Base-by-base conservation (phyloP, 2,113 vertebrate genomes). In the Etheostoma spectabile region DNA sequence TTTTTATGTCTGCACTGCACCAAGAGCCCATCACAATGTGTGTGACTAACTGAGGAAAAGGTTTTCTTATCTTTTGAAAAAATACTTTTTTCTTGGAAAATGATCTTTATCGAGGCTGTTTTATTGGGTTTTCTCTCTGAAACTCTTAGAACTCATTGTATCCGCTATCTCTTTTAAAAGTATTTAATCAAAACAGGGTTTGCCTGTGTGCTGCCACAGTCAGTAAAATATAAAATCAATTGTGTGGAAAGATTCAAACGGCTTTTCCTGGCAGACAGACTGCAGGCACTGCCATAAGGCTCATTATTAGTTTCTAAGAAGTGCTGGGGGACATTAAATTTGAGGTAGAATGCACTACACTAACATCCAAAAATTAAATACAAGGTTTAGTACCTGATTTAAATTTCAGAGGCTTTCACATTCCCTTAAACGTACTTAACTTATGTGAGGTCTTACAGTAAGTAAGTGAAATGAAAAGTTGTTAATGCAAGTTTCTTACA, bases 101-200 rank as follows among this genome's bases (percentile, higher is more conserved):
- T 49, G 69, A 91, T 92, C 68, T 71, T 85, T 90, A 92, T 93
- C 89, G 8, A 3, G 5, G 15, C 3, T 7, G 68, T 68, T 82
- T 86, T 89, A 79, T 66, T 84, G 80, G 38, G 62, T 77, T 76
- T 84, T 69, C 52, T 77, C 65, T 80, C 48, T 68, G 56, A 76
- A 88, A 83, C 77, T 83, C 74, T 81, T 61, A 84, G 82, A 90
- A 78, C 52, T 85, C 68, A 70, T 90, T 86, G 69, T 90, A 8
- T 45, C 52, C 14, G 19, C 42, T 72, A 80, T 59, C 14, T 55
- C 24, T 85, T 67, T 22, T 72, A 62, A 77, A 57, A 51, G 77
- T 83, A 65, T 83, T 90, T 86, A 87, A 90, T 90, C 79, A 89
- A 84, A 86, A 89, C 52, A 5, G 71, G 70, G 51, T 77, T 82